A percentile compares a stretch with the other conserved stretches of the same genome.
These are phyloP conservation scores for Eolophus roseicapilla DNA, from an alignment of 2,113 vertebrate species.

Conservation along the genomic window DNA sequence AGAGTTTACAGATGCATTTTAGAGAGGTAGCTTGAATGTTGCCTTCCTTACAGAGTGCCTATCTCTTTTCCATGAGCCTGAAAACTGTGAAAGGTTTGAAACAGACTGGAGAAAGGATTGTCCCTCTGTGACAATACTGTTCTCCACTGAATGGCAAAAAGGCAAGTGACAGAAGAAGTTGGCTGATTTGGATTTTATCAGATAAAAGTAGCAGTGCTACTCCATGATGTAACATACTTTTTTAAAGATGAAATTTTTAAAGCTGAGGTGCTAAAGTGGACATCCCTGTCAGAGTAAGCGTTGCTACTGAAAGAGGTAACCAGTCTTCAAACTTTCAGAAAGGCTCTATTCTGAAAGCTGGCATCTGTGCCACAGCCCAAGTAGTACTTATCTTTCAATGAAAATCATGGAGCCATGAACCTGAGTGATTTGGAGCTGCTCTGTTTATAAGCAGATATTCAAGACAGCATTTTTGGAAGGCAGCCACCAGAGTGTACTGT, in stretches of 20 bases:
- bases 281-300: background rate
- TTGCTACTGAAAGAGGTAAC: background rate
- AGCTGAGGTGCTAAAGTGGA: background rate
- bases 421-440: background rate
- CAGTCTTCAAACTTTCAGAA: background rate
- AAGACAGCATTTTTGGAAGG: constrained; percentile 42
- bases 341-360: background rate
- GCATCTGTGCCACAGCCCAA: background rate
- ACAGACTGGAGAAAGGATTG: background rate
- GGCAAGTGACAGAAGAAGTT: background rate
- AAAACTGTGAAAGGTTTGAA: background rate
- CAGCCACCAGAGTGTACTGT: constrained; percentile 31
- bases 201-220: background rate
- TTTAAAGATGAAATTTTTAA: background rate
- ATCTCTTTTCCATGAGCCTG: background rate
- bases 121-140: background rate
- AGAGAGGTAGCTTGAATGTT: background rate
- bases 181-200: background rate
- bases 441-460: background rate
- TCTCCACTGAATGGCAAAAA: background rate
- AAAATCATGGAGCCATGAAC: background rate
- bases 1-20: background rate
- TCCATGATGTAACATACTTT: background rate
- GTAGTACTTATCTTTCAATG: background rate
- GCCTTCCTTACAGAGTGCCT: background rate